phyloP scores from a whole-genome alignment of 2,113 vertebrate species.

The Perognathus longimembris region DNA sequence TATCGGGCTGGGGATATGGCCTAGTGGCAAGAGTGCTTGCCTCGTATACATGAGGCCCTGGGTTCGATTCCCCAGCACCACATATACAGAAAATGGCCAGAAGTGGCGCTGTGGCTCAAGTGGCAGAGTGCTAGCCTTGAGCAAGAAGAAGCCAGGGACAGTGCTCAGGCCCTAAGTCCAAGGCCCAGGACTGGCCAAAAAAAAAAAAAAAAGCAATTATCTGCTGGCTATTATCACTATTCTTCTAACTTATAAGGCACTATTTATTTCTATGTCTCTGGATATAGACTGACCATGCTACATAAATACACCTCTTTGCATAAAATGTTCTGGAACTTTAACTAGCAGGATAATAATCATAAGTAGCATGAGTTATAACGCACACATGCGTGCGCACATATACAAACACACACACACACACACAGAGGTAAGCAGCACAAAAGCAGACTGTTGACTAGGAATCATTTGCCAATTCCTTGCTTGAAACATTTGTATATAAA shows the following conservation, averaged over 20 bases:
- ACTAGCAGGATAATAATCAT: not conserved
- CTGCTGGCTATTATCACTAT: not conserved
- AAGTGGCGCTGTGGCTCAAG: no score
- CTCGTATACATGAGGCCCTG: no score
- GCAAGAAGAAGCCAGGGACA: no score
- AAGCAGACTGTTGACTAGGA: slow-evolving; percentile 13
- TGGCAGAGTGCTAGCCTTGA: no score
- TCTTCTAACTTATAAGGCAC: not conserved
- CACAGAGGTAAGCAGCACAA: slow-evolving; percentile 1
- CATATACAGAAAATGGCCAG: no score
- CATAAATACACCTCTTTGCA: slow-evolving; percentile 1
- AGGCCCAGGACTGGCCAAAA: no score
- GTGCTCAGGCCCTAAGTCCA: no score
- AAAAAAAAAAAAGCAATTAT: slow-evolving; percentile 4
- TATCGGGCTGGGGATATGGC: no score
- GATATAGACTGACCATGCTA: not conserved
- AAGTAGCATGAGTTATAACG: not conserved
- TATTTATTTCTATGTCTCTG: not conserved
- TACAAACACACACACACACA: no score
- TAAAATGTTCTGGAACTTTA: slow-evolving; percentile 51
- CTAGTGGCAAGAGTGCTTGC: no score
- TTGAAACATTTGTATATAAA: slow-evolving; percentile 10
- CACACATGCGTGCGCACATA: no score
- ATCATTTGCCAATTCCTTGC: not conserved
- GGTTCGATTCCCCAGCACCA: no score